Evolutionary conservation across 2,113 vertebrate genomes (phyloP), one percentile per base, ranked within the genome.

Genomic region (Plotosus lineatus): DNA sequence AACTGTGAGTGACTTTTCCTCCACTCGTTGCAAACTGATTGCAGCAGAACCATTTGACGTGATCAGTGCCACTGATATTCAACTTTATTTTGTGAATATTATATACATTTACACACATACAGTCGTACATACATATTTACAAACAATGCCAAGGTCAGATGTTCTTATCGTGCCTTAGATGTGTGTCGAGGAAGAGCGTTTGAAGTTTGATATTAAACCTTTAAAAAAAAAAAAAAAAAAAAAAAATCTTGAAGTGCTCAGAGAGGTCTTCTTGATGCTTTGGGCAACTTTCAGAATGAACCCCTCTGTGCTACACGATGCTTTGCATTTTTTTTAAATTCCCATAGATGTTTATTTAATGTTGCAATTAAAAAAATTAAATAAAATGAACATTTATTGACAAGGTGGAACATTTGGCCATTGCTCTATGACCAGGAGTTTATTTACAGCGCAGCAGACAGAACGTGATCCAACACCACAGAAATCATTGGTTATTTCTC

Each of bases 71-170:
- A 79, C 77, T 81, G 66, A 72, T 76, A 82, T 71, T 77, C 65
- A 77, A 82, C 79, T 85, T 85, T 83, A 85, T 85, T 85, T 82
- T 31, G 78, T 87, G 83, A 84, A 76, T 83, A 84, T 69, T 84
- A 83, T 84, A 69, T 82, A 86, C 83, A 86, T 87, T 78, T 85
- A 82, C 79, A 88, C 84, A 85, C 74, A 82, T 81, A 84, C 84
- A 88, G 82, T 81, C 82, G 74, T 84, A 86, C 72, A 80, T 84
- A 87, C 82, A 87, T 83, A 84, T 85, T 80, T 84, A 88, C 85
- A 87, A 56, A 82, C 71, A 78, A 75, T 23, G 44, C 74, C 81
- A 68, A 74, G 46, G 44, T 61, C 69, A 50, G 80, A 71, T 48
- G 51, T 60, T 68, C 61, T 36, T 58, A 79, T 44, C 77, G 46